Percentiles rank a stretch among this genome's conserved stretches.
These are phyloP conservation scores for Emmelina monodactyla DNA, from an alignment of 2,888 invertebrate species.

Conservation along the genomic window DNA sequence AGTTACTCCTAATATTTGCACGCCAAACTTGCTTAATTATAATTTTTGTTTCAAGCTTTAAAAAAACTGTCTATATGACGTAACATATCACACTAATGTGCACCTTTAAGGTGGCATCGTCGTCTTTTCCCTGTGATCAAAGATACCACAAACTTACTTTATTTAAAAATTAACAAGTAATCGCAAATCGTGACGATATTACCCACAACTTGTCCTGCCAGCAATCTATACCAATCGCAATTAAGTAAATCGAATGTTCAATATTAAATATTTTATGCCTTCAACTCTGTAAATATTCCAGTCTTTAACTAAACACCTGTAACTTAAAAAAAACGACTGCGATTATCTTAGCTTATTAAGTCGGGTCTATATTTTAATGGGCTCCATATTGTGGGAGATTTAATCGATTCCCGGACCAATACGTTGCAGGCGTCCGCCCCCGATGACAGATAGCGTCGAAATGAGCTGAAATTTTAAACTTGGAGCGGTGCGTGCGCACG, in stretches of 20 bases:
- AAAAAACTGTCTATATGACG: no score
- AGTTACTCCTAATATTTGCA: no score
- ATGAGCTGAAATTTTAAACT: slow-evolving; percentile 46
- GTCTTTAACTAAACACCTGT: background rate
- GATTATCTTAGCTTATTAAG: slow-evolving; percentile 36
- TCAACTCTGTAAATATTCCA: background rate
- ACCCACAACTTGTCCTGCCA: background rate
- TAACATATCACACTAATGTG: no score
- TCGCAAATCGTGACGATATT: no score
- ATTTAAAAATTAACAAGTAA: no score
- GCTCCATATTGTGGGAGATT: slow-evolving; percentile 43
- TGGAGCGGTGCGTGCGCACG: slow-evolving; percentile 32
- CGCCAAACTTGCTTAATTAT: no score
- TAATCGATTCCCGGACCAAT: slow-evolving; percentile 36
- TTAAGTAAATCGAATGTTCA: background rate
- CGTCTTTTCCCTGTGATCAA: no score
- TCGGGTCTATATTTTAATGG: slow-evolving; percentile 42
- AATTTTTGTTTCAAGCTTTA: no score
- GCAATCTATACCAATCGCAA: background rate
- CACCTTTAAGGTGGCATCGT: no score
- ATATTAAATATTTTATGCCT: background rate
- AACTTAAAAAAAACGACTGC: background rate
- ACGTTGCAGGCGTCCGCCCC: slow-evolving; percentile 33
- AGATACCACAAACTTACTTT: no score
- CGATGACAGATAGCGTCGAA: slow-evolving; percentile 58